phyloP scores from a whole-genome alignment of 2,888 invertebrate species.

The Agrochola circellaris region DNA sequence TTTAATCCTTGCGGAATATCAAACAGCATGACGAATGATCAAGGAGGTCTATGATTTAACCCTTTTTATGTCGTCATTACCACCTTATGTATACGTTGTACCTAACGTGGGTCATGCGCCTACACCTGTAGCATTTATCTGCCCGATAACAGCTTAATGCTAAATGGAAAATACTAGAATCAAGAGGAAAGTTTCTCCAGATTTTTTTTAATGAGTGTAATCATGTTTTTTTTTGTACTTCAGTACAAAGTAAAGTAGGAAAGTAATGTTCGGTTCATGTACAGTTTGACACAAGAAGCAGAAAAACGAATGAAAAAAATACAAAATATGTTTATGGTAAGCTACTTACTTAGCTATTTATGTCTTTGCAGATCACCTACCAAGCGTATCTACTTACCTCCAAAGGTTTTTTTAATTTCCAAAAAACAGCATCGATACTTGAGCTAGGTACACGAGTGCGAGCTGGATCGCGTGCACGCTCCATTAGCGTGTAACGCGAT shows the following conservation, averaged over 20 bases:
- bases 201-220: too few relatives aligned
- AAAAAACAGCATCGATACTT: slow-evolving; percentile 63
- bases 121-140: not conserved
- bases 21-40: not conserved
- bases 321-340: slow-evolving; percentile 15
- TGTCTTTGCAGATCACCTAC: slow-evolving; percentile 54
- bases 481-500: slow-evolving; percentile 68
- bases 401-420: slow-evolving; percentile 61
- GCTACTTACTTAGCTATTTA: slow-evolving; percentile 37
- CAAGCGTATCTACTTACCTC: slow-evolving; percentile 60
- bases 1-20: not conserved
- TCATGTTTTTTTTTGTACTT: too few relatives aligned
- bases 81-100: not conserved
- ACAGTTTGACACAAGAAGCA: slow-evolving; percentile 7
- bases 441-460: slow-evolving; percentile 47
- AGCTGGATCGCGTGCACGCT: slow-evolving; percentile 64
- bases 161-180: not conserved
- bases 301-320: slow-evolving; percentile 22
- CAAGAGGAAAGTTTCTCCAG: not conserved
- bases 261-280: slow-evolving; percentile 9
- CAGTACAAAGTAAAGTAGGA: not conserved
- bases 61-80: not conserved
- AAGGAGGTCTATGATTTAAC: not conserved
- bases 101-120: not conserved
- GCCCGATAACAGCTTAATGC: not conserved